Base-by-base conservation (phyloP, 2,113 vertebrate species). In the Silurus asotus region DNA sequence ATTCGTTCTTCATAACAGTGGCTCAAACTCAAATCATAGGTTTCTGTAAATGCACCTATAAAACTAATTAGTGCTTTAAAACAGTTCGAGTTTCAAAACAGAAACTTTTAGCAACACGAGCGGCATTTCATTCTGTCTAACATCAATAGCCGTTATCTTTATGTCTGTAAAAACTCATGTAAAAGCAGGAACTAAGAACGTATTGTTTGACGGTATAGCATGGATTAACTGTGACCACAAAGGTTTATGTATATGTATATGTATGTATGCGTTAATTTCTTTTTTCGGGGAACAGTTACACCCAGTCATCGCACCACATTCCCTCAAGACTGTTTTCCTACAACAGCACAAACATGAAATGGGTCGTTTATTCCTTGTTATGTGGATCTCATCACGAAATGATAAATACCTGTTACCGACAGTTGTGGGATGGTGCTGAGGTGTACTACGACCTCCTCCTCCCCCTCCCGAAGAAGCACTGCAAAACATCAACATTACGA, bases 351-450 rank as follows among this genome's bases (percentile, higher is more conserved):
- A 1, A 11, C 8, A 79, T 51, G 19, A 51, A 3, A 79, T 51
- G 19, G 53, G 49, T 0, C n/a, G n/a, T n/a, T n/a, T 9, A 37
- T 77, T 56, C 11, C 17, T 17, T 19, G 9, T 20, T 10, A n/a
- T 20, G 17, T 55, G 11, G 4, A 25, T 15, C 15, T 28, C 4
- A n/a, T 25, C n/a, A 13, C 6, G 23, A 25, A 0, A 2, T 15
- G n/a, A 78, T 77, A 82, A 69, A 64, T 94, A 99, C 98, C 98
- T 97, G 96, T 98, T 99, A 96, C 96, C 95, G 96, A 97, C 97
- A 99, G 98, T 97, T 96, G 99, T 98, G 97, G 97, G 96, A 99
- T 95, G 97, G 97, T 98, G 98, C 97, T 97, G 97, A 97, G 96
- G 95, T 95, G 98, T 97, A 98, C 97, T 97, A 96, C 97, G 97